A percentile compares a stretch with the other conserved stretches of the same genome.
These are phyloP conservation scores for Platysternon megacephalum DNA, from an alignment of 2,113 vertebrate genomes.

Conservation along the genomic window DNA sequence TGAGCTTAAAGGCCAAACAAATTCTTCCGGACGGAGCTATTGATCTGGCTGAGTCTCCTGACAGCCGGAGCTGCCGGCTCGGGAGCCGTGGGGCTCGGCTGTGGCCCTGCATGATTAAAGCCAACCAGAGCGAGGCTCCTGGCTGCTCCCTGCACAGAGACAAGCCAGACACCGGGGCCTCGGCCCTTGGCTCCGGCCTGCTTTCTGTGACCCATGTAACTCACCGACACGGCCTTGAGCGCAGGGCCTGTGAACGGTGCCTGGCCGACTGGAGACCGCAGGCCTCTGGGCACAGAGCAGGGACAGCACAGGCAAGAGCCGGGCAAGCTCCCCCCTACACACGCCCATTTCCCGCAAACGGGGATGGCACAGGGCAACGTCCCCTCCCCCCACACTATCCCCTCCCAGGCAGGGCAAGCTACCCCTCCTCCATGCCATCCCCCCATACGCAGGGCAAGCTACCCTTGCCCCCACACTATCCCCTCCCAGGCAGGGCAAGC, in stretches of 20 bases:
- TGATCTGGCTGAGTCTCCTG: background rate
- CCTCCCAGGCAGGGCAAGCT: background rate
- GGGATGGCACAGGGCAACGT: background rate
- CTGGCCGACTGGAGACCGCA: background rate
- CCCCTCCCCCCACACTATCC: background rate
- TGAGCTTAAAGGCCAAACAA: background rate
- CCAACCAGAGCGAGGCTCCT: too few relatives aligned
- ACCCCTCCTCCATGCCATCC: background rate
- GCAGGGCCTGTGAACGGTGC: background rate
- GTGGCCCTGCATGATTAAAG: background rate
- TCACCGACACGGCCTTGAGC: background rate
- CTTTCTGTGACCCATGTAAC: background rate
- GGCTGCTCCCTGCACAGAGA: background rate
- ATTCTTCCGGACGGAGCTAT: background rate
- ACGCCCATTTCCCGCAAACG: background rate
- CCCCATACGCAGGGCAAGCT: background rate
- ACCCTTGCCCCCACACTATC: background rate
- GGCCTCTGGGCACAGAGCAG: background rate
- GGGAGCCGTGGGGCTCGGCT: background rate
- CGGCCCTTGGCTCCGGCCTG: background rate
- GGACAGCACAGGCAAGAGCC: background rate
- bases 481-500: background rate
- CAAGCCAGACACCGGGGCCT: background rate
- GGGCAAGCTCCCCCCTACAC: background rate
- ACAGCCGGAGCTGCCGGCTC: background rate